phyloP scores from a whole-genome alignment of 2,113 vertebrate genomes.

The Circaetus gallicus region DNA sequence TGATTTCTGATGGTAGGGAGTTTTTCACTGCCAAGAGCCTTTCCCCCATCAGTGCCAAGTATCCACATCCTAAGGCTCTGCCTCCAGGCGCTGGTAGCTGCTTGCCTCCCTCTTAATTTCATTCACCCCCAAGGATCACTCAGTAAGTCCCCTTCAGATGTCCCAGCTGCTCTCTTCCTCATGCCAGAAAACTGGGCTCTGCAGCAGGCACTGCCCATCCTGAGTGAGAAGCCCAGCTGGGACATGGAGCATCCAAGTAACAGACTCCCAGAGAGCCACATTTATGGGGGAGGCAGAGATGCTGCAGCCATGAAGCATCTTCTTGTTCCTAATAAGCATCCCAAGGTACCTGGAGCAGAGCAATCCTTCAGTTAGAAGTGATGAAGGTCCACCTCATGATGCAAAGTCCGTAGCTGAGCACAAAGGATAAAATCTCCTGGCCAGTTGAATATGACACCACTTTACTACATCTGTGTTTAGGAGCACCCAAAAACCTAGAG shows the following conservation, averaged over 20 bases:
- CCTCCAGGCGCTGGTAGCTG: background rate
- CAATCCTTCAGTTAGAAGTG: background rate
- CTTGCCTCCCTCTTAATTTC: background rate
- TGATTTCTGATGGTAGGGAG: background rate
- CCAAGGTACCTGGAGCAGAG: background rate
- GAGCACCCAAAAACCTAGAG: background rate
- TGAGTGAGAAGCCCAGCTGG: background rate
- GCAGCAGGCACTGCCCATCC: background rate
- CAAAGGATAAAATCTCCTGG: background rate
- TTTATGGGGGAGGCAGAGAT: background rate
- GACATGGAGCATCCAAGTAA: background rate
- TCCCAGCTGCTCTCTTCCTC: background rate
- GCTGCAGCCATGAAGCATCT: background rate
- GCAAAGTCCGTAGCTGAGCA: background rate
- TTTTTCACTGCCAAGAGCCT: background rate
- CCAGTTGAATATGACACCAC: background rate
- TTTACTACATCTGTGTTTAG: background rate
- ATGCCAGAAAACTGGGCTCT: background rate
- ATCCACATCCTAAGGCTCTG: background rate
- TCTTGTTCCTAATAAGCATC: background rate
- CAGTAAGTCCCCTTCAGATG: rapidly evolving
- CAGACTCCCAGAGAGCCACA: rapidly evolving
- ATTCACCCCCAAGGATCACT: background rate
- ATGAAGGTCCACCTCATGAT: background rate
- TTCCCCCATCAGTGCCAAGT: background rate